These are phyloP conservation scores for Pherbina coryleti DNA, from an alignment of 2,888 invertebrate genomes.

Conservation along the genomic window DNA sequence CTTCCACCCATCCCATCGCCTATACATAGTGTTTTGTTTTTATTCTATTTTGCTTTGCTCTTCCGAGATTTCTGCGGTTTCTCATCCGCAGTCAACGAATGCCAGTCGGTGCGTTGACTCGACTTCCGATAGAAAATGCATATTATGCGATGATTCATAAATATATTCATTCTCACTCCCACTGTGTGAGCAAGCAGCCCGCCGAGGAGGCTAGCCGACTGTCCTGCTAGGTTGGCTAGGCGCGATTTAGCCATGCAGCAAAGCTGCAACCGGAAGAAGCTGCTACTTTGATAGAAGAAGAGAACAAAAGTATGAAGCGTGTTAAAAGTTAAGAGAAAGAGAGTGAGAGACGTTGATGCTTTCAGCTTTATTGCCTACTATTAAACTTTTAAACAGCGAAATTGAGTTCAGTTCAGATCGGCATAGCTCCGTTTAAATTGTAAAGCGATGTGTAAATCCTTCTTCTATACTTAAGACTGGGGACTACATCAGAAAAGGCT, in stretches of 20 bases:
- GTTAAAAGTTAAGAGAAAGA: no score
- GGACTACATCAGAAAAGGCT: no score
- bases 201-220: background rate
- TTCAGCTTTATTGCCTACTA: slow-evolving; percentile 18
- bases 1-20: background rate
- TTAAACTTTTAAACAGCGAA: background rate
- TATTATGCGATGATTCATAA: slow-evolving; percentile 23
- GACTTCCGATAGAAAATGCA: slow-evolving; percentile 23
- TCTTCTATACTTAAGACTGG: no score
- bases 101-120: background rate
- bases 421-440: no score
- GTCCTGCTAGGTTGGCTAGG: background rate
- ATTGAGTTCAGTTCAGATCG: background rate
- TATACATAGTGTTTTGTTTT: background rate
- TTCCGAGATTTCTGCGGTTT: slow-evolving; percentile 12
- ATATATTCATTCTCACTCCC: slow-evolving; percentile 4
- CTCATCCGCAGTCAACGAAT: background rate
- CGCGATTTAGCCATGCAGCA: slow-evolving; percentile 17
- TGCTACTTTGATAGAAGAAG: background rate
- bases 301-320: background rate
- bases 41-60: background rate
- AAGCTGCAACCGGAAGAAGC: slow-evolving; percentile 39
- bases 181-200: background rate
- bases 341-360: background rate
- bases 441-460: no score